Evolutionary conservation across 2,113 vertebrate species (phyloP), one percentile per base, ranked within the genome.

Genomic region (Aphyosemion australe): DNA sequence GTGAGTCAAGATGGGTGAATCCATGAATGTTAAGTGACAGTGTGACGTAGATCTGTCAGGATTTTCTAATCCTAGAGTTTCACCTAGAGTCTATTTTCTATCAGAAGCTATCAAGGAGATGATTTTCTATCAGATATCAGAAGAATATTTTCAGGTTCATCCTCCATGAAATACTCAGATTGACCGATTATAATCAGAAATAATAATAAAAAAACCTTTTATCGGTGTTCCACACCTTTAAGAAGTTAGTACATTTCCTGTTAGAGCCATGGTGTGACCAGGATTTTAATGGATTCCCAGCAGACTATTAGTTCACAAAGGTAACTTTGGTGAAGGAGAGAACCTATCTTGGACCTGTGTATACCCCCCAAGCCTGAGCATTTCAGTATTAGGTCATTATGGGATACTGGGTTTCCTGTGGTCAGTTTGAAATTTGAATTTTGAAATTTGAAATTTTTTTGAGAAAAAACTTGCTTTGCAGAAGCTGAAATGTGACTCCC

Each of bases 171-270:
- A n/a, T n/a, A n/a, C n/a, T n/a, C n/a, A n/a, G n/a, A n/a, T n/a
- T n/a, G n/a, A n/a, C n/a, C n/a, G n/a, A n/a, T n/a, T n/a, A n/a
- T n/a, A n/a, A n/a, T n/a, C n/a, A n/a, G n/a, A n/a, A n/a, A n/a
- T n/a, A n/a, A n/a, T n/a, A n/a, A n/a, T n/a, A n/a, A n/a, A n/a
- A n/a, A n/a, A n/a, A n/a, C n/a, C n/a, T n/a, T n/a, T n/a, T n/a
- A n/a, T n/a, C n/a, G n/a, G n/a, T n/a, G n/a, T n/a, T n/a, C n/a
- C n/a, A n/a, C n/a, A n/a, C n/a, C n/a, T n/a, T n/a, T n/a, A n/a
- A n/a, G n/a, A n/a, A 82, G 63, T 80, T 67, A 19, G 74, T 78
- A 81, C 67, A 74, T 88, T 93, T 93, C 91, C 91, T 91, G 89
- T 47, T 47, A 18, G 16, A 85, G 85, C 31, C 62, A 78, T 70